Percentiles rank a stretch among this genome's conserved stretches.
phyloP scores from a whole-genome alignment of 1,140 invertebrate species.

The Samia ricini region DNA sequence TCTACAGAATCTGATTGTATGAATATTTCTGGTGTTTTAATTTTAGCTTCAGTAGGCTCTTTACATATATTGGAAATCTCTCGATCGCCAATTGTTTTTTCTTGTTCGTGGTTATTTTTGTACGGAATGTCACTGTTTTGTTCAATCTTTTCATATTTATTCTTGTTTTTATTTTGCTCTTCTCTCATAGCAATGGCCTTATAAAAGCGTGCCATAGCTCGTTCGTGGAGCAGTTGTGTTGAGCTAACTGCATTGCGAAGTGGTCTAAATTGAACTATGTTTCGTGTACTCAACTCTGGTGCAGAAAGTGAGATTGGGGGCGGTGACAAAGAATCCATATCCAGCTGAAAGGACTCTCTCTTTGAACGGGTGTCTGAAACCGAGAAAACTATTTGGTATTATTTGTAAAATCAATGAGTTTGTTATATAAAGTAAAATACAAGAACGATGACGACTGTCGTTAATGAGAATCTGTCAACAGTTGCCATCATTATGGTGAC shows the following conservation, averaged over 20 bases:
- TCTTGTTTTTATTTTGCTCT: slow-evolving; percentile 73
- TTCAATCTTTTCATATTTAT: slow-evolving; percentile 21
- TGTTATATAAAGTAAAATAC: too few relatives aligned
- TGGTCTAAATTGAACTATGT: slow-evolving; percentile 72
- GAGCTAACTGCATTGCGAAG: slow-evolving; percentile 87
- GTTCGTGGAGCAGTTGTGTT: slow-evolving; percentile 87
- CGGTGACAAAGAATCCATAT: slow-evolving; percentile 81
- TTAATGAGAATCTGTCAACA: too few relatives aligned
- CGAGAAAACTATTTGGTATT: slow-evolving; percentile 1
- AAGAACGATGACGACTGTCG: too few relatives aligned
- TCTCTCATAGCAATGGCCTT: slow-evolving; percentile 85
- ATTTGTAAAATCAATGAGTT: not conserved
- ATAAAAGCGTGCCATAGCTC: slow-evolving; percentile 87
- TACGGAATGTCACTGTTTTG: slow-evolving; percentile 56
- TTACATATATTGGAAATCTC: slow-evolving; percentile 7
- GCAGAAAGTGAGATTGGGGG: slow-evolving; percentile 89
- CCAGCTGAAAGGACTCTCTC: slow-evolving; percentile 79
- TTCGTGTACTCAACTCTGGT: slow-evolving; percentile 82
- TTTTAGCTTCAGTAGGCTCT: slow-evolving; percentile 12
- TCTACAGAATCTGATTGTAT: slow-evolving; percentile 57
- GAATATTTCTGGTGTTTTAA: slow-evolving; percentile 40
- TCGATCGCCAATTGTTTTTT: slow-evolving; percentile 19
- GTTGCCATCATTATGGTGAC: too few relatives aligned
- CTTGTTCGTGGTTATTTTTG: slow-evolving; percentile 27
- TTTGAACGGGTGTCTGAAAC: slow-evolving; percentile 67